These are phyloP conservation scores for Neomicropteryx cornuta DNA, from an alignment of 1,140 invertebrate species.

Conservation along the genomic window DNA sequence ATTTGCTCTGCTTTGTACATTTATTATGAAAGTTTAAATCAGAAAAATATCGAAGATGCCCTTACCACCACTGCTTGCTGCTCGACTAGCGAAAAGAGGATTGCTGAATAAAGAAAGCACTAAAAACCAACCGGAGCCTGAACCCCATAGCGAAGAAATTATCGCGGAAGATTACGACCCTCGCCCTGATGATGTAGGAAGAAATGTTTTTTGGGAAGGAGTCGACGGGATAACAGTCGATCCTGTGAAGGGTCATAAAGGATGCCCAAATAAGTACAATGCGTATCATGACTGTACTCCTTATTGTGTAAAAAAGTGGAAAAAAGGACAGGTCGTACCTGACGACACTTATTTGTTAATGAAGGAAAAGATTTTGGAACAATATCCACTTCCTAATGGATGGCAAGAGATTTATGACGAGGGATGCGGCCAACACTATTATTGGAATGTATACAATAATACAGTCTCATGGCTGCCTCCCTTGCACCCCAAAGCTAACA, in stretches of 20 bases:
- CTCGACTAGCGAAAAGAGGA: constrained; percentile 76
- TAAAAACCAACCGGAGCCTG: constrained; percentile 30
- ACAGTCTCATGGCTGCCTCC: constrained; percentile 93
- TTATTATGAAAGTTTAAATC: no score
- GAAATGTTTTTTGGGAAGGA: constrained; percentile 35
- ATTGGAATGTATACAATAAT: constrained; percentile 88
- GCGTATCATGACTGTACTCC: constrained; percentile 86
- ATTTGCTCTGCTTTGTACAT: no score
- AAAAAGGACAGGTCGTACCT: constrained; percentile 58
- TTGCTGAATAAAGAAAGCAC: constrained; percentile 40
- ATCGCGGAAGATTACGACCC: constrained; percentile 80
- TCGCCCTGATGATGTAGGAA: constrained; percentile 26
- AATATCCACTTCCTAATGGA: constrained; percentile 83
- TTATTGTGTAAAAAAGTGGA: constrained; percentile 86
- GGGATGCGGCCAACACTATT: constrained; percentile 81
- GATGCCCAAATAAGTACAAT: constrained; percentile 95
- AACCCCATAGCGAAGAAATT: constrained; percentile 63
- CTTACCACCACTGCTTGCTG: constrained; percentile 73
- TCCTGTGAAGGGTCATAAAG: constrained; percentile 51
- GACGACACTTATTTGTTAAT: constrained; percentile 62
- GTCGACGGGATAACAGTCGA: constrained; percentile 44
- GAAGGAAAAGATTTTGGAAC: constrained; percentile 66
- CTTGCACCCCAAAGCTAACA: constrained; percentile 73
- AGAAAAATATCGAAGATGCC: constrained; percentile 50
- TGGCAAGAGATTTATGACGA: constrained; percentile 94